A percentile compares a stretch with the other conserved stretches of the same genome.
phyloP scores from a whole-genome alignment of 2,797 vertebrate genomes.

The Rhyacichthys aspro region DNA sequence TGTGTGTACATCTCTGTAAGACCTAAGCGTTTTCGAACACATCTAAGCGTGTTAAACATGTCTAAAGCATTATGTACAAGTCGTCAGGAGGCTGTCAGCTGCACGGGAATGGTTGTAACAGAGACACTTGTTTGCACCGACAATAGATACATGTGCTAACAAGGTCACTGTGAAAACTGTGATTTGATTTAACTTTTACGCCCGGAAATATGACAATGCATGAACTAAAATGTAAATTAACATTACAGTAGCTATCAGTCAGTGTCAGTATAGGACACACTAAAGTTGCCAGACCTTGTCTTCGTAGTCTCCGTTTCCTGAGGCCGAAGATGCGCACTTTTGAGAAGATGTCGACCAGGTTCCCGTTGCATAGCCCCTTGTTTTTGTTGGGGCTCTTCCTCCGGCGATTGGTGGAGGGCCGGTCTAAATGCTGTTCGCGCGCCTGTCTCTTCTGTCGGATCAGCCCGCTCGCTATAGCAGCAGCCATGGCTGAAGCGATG shows the following conservation, averaged over 20 bases:
- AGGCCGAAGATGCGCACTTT: constrained; percentile 99
- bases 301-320: constrained; percentile 97
- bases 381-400: constrained; percentile 98
- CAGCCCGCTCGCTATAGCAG: constrained; percentile 97
- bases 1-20: not conserved
- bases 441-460: constrained; percentile 99
- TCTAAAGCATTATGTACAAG: not conserved
- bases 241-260: constrained; percentile 19
- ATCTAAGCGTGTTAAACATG: not conserved
- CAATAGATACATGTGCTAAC: constrained; percentile 11
- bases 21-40: not conserved
- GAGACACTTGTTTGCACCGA: constrained; percentile 12
- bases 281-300: constrained; percentile 91
- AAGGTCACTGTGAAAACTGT: constrained; percentile 6
- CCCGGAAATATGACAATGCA: not conserved
- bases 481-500: constrained; percentile 89
- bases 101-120: constrained; percentile 2
- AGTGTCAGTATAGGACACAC: constrained; percentile 37
- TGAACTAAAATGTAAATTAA: not conserved
- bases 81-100: not conserved
- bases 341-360: constrained; percentile 99
- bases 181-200: not conserved
- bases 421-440: constrained; percentile 96
- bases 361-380: constrained; percentile 96
- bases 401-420: constrained; percentile 91